These are phyloP conservation scores for Propithecus coquereli DNA, from an alignment of 2,113 vertebrate genomes.

Conservation along the genomic window DNA sequence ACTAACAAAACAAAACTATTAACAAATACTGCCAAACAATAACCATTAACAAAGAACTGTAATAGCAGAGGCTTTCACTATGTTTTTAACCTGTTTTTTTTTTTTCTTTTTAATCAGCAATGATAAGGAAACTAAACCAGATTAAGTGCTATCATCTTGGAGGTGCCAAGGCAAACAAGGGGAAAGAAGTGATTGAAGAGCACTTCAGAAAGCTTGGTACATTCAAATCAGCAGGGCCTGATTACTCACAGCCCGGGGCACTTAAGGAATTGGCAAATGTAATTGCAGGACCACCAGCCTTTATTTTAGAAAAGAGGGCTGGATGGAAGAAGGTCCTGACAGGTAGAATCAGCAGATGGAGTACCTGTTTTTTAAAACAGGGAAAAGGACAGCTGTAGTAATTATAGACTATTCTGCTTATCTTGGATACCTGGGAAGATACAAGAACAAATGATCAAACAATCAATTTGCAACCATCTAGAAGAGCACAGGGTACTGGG, in stretches of 20 bases:
- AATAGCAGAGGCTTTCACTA: neutral
- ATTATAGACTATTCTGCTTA: slow-evolving; percentile 65
- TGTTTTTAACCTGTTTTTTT: neutral
- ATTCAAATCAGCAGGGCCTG: slow-evolving; percentile 53
- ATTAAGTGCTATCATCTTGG: slow-evolving; percentile 53
- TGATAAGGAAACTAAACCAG: slow-evolving; percentile 57
- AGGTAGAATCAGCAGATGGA: slow-evolving; percentile 18
- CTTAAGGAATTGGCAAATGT: slow-evolving; percentile 44
- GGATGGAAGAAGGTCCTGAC: neutral
- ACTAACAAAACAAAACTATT: neutral
- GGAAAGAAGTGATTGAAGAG: slow-evolving; percentile 68
- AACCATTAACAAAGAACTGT: slow-evolving; percentile 23
- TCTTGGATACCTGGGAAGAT: slow-evolving; percentile 59
- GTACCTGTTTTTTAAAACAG: neutral
- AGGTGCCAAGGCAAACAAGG: slow-evolving; percentile 50
- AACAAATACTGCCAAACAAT: slow-evolving; percentile 15
- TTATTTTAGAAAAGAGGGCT: slow-evolving; percentile 53
- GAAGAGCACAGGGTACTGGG: slow-evolving; percentile 39
- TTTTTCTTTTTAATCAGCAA: slow-evolving; percentile 47
- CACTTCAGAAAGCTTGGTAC: slow-evolving; percentile 51
- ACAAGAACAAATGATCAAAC: slow-evolving; percentile 62
- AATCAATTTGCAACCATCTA: slow-evolving; percentile 64
- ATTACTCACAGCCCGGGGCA: slow-evolving; percentile 37
- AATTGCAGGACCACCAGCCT: slow-evolving; percentile 49
- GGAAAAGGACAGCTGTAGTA: slow-evolving; percentile 37